phyloP scores from a whole-genome alignment of 2,888 invertebrate genomes.

The Ptychoptera contaminata region DNA sequence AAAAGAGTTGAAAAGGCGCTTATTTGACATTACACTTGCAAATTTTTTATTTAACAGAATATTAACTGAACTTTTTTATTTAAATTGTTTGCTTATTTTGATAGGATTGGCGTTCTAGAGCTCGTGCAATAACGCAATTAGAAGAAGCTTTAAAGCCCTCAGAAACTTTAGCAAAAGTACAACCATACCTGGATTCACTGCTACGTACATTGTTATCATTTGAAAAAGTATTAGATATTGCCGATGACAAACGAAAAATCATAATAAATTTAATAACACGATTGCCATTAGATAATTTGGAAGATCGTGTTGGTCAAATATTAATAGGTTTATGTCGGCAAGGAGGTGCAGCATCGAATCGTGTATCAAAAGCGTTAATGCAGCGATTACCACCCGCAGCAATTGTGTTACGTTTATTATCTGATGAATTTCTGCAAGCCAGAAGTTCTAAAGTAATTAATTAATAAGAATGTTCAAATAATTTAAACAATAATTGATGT shows the following conservation, averaged over 20 bases:
- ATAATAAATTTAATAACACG: slow-evolving; percentile 28
- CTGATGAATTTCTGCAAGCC: slow-evolving; percentile 30
- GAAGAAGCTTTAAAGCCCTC: slow-evolving; percentile 34
- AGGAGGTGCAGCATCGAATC: slow-evolving; percentile 28
- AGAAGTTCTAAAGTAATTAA: slow-evolving; percentile 28
- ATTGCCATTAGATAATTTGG: slow-evolving; percentile 29
- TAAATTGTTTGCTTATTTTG: not conserved
- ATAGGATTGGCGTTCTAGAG: slow-evolving; percentile 29
- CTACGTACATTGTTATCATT: slow-evolving; percentile 46
- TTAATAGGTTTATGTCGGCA: slow-evolving; percentile 29
- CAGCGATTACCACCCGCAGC: slow-evolving; percentile 30
- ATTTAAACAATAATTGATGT: not conserved
- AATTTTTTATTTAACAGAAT: too few relatives aligned
- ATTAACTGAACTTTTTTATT: too few relatives aligned
- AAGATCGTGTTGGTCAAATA: slow-evolving; percentile 27
- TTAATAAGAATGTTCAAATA: not conserved
- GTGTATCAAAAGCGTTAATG: slow-evolving; percentile 32
- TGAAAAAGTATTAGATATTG: slow-evolving; percentile 36
- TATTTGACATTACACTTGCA: too few relatives aligned
- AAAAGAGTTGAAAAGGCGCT: too few relatives aligned
- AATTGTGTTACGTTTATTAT: slow-evolving; percentile 28
- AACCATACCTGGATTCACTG: slow-evolving; percentile 44
- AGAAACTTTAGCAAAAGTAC: slow-evolving; percentile 34
- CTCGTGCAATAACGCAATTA: slow-evolving; percentile 23
- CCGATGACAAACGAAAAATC: slow-evolving; percentile 26